phyloP scores from a whole-genome alignment of 2,888 invertebrate genomes.

The Yponomeuta evonymella region DNA sequence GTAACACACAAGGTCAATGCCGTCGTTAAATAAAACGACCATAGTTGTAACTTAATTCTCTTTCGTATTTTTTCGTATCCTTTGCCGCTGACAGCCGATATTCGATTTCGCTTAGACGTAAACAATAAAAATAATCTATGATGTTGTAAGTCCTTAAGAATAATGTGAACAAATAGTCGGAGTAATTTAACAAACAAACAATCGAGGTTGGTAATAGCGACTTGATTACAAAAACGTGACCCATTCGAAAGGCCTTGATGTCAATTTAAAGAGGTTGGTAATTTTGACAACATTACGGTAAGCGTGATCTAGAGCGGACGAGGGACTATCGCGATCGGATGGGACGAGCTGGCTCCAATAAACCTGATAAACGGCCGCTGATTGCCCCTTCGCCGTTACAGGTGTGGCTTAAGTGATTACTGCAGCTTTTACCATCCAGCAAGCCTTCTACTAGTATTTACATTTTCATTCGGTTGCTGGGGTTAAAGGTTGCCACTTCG shows the following conservation, averaged over 20 bases:
- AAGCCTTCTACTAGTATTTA: slow-evolving; percentile 5
- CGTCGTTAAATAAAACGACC: slow-evolving; percentile 49
- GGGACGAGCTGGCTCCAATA: slow-evolving; percentile 39
- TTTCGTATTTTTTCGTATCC: slow-evolving; percentile 39
- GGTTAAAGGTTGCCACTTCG: not conserved
- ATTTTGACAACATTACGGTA: not conserved
- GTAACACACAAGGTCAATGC: slow-evolving; percentile 33
- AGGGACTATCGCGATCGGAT: not conserved
- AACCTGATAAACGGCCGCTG: slow-evolving; percentile 51
- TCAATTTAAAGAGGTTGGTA: not conserved
- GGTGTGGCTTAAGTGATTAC: slow-evolving; percentile 72
- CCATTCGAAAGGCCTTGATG: not conserved
- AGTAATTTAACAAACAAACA: not conserved
- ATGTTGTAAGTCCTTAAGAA: not conserved
- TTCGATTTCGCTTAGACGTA: slow-evolving; percentile 37
- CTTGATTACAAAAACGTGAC: not conserved
- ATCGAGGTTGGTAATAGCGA: not conserved
- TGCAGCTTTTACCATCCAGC: slow-evolving; percentile 49
- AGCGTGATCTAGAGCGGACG: not conserved
- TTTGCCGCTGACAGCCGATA: slow-evolving; percentile 30
- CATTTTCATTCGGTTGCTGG: slow-evolving; percentile 4
- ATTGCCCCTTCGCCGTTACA: slow-evolving; percentile 27
- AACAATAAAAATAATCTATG: slow-evolving; percentile 1
- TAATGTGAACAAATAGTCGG: not conserved
- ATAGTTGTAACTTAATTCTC: slow-evolving; percentile 53